These are phyloP conservation scores for Australoheros scitulus DNA, from an alignment of 2,113 vertebrate genomes.

Conservation along the genomic window DNA sequence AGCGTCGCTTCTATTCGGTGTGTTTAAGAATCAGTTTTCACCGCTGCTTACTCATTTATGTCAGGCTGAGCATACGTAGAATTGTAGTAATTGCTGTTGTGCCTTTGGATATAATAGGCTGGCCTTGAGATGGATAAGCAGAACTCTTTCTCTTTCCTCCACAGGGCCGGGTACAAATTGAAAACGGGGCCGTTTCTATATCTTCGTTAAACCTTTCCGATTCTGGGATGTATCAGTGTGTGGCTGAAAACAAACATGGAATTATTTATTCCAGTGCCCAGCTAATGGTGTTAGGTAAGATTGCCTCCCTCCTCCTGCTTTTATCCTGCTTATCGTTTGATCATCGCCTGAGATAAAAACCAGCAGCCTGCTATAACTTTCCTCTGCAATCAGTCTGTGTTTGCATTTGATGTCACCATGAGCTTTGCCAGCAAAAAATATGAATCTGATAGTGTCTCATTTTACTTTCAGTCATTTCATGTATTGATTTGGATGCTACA, in stretches of 20 bases:
- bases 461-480: slow-evolving; percentile 65
- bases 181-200: slow-evolving; percentile 92
- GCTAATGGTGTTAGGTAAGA: slow-evolving; percentile 93
- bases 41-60: slow-evolving; percentile 8
- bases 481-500: slow-evolving; percentile 72
- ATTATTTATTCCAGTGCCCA: slow-evolving; percentile 90
- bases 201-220: slow-evolving; percentile 88
- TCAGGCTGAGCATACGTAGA: slow-evolving; percentile 17
- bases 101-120: slow-evolving; percentile 64
- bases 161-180: slow-evolving; percentile 91
- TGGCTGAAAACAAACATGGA: slow-evolving; percentile 97
- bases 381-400: slow-evolving; percentile 55
- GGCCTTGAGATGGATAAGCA: slow-evolving; percentile 56
- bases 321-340: slow-evolving; percentile 61
- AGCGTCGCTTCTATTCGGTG: slow-evolving; percentile 21
- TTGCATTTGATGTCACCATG: slow-evolving; percentile 58
- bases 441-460: slow-evolving; percentile 68
- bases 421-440: slow-evolving; percentile 56
- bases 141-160: slow-evolving; percentile 74
- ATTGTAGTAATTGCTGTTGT: slow-evolving; percentile 66
- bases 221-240: slow-evolving; percentile 95
- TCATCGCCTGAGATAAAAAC: slow-evolving; percentile 61
- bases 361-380: slow-evolving; percentile 33
- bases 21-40: slow-evolving; percentile 46
- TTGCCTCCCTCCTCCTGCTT: slow-evolving; percentile 48